These are phyloP conservation scores for Myoxocephalus aenaeus DNA, from an alignment of 2,797 vertebrate species.

Conservation along the genomic window DNA sequence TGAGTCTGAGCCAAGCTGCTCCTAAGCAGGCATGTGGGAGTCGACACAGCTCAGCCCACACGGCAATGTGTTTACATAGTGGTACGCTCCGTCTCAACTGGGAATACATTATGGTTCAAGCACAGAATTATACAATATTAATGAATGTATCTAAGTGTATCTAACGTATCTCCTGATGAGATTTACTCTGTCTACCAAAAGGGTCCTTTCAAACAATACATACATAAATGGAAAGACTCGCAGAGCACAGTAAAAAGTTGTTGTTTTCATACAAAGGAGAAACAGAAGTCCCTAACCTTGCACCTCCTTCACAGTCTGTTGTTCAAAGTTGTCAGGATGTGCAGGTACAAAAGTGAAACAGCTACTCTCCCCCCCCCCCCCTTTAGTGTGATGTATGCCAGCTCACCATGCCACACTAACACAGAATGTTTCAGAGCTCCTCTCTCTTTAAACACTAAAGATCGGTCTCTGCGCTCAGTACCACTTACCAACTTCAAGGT, in stretches of 20 bases:
- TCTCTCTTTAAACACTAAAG: slow-evolving; percentile 77
- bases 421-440: slow-evolving; percentile 65
- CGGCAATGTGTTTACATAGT: slow-evolving; percentile 65
- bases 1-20: slow-evolving; percentile 71
- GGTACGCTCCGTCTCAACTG: slow-evolving; percentile 50
- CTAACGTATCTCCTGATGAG: slow-evolving; percentile 32
- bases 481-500: slow-evolving; percentile 86
- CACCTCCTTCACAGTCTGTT: slow-evolving; percentile 54
- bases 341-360: slow-evolving; percentile 69
- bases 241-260: slow-evolving; percentile 3
- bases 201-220: slow-evolving; percentile 17
- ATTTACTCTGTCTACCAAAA: slow-evolving; percentile 13
- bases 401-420: slow-evolving; percentile 65
- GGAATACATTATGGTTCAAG: slow-evolving; percentile 59
- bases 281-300: slow-evolving; percentile 54
- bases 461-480: slow-evolving; percentile 77
- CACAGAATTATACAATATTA: slow-evolving; percentile 58
- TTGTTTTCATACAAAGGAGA: slow-evolving; percentile 40
- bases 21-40: slow-evolving; percentile 75
- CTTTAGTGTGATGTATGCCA: slow-evolving; percentile 64
- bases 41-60: slow-evolving; percentile 72
- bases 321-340: slow-evolving; percentile 66
- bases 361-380: slow-evolving; percentile 40
- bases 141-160: slow-evolving; percentile 34
- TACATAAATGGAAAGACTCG: slow-evolving; percentile 28